phyloP scores from a whole-genome alignment of 2,888 invertebrate species.

The Tipula unca region DNA sequence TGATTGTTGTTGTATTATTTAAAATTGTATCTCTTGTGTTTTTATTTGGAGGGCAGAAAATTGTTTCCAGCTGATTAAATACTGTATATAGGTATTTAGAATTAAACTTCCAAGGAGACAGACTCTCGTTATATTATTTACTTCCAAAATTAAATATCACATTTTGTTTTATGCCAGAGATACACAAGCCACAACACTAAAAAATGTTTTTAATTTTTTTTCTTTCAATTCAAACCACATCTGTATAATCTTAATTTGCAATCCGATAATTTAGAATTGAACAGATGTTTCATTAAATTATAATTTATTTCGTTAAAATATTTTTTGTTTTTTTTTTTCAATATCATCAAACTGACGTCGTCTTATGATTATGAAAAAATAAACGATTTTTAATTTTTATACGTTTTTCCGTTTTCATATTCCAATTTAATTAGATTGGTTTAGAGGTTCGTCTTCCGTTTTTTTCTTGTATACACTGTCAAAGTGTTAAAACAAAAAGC shows the following conservation, averaged over 20 bases:
- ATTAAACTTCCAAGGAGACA: neutral
- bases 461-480: neutral
- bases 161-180: neutral
- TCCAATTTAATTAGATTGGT: neutral
- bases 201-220: neutral
- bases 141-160: neutral
- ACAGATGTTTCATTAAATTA: slow-evolving; percentile 14
- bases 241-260: slow-evolving; percentile 8
- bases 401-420: neutral
- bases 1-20: neutral
- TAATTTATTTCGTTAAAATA: neutral
- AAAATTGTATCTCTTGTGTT: neutral
- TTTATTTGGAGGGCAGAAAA: neutral
- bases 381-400: neutral
- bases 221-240: neutral
- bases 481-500: neutral
- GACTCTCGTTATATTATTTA: neutral
- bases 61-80: neutral
- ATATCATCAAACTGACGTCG: neutral
- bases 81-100: neutral
- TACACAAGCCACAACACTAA: neutral
- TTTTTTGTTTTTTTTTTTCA: neutral
- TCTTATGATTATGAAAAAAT: neutral
- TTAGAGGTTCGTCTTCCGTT: neutral
- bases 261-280: neutral